phyloP scores from a whole-genome alignment of 2,797 vertebrate genomes.

The Taenioides sp. region DNA sequence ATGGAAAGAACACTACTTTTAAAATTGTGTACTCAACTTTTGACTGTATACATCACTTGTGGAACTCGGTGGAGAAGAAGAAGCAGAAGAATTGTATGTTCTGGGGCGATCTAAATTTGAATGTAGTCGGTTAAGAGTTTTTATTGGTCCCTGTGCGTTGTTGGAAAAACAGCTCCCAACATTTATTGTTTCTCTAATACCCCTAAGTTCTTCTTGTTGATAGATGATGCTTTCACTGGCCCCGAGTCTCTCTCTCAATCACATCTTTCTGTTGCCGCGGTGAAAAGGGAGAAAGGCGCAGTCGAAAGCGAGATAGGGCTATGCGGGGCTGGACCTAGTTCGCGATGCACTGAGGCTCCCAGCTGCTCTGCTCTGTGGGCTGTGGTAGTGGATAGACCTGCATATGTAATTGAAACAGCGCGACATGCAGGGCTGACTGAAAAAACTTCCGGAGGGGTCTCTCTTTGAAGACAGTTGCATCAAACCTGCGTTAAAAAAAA shows the following conservation, averaged over 20 bases:
- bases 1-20: background rate
- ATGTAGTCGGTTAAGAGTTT: conserved; percentile 43
- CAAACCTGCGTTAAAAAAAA: conserved; percentile 15
- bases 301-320: conserved; percentile 26
- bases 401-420: conserved; percentile 46
- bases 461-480: conserved; percentile 63
- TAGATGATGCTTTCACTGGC: conserved; percentile 62
- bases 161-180: conserved; percentile 42
- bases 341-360: conserved; percentile 36
- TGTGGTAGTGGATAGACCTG: conserved; percentile 28
- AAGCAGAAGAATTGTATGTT: conserved; percentile 22
- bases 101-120: conserved; percentile 28
- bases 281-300: conserved; percentile 10
- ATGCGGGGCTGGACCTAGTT: conserved; percentile 31
- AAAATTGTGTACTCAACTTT: background rate
- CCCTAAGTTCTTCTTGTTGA: conserved; percentile 56
- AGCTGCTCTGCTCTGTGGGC: conserved; percentile 38
- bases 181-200: conserved; percentile 59
- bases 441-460: conserved; percentile 42
- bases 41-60: background rate
- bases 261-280: conserved; percentile 37
- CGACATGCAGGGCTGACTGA: conserved; percentile 35
- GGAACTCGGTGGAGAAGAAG: background rate
- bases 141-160: conserved; percentile 65
- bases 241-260: conserved; percentile 51